Conservation (phyloP, 2,888 invertebrate species). For the Tiphia femorata region DNA sequence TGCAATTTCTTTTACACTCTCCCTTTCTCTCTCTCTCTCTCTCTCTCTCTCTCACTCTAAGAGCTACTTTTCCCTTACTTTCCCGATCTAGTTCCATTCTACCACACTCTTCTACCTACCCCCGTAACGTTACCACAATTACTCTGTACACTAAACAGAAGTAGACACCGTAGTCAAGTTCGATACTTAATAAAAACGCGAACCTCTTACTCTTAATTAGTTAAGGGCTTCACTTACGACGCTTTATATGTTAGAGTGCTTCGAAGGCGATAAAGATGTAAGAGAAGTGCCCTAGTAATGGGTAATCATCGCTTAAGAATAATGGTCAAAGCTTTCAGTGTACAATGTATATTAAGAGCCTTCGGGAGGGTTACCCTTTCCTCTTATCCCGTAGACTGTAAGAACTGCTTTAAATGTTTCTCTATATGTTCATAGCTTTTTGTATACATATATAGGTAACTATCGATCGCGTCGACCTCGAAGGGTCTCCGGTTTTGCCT, state of each 20-base stretch:
- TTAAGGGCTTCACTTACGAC: constrained; percentile 38
- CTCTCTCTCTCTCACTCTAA: no score
- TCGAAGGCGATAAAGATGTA: constrained; percentile 31
- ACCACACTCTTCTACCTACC: no score
- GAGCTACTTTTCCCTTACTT: no score
- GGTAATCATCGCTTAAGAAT: constrained; percentile 20
- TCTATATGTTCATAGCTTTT: constrained; percentile 31
- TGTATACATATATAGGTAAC: constrained; percentile 30
- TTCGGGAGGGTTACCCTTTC: constrained; percentile 40
- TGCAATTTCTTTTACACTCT: no score
- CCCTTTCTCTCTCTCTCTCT: no score
- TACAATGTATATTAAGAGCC: constrained; percentile 1
- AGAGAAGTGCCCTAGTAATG: constrained; percentile 26
- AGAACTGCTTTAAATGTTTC: constrained; percentile 61
- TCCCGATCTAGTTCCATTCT: no score
- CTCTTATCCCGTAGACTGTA: no score
- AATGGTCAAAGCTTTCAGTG: constrained; percentile 10
- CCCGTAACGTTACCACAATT: no score
- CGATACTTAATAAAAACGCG: no score
- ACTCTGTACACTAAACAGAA: no score
- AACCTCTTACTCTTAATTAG: no score
- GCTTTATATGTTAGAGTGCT: constrained; percentile 60
- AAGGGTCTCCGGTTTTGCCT: no score
- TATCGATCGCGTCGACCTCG: constrained; percentile 11
- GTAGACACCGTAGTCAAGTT: constrained; percentile 37